phyloP scores from a whole-genome alignment of 1,140 invertebrate genomes.

The Bombyx mandarina region DNA sequence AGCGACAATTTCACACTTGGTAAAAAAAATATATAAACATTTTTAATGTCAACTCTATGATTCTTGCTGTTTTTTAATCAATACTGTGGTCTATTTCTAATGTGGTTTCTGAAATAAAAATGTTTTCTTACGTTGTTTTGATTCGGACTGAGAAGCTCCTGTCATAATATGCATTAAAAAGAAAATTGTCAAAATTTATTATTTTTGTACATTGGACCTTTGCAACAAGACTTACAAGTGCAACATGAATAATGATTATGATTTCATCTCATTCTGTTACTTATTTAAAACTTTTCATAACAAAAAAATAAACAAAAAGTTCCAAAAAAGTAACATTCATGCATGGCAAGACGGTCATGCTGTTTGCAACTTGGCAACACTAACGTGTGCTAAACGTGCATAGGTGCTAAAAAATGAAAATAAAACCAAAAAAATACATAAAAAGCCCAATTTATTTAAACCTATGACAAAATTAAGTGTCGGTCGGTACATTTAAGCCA shows the following conservation, averaged over 20 bases:
- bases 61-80: background rate
- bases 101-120: conserved; percentile 17
- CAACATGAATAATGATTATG: background rate
- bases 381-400: conserved; percentile 36
- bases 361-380: conserved; percentile 14
- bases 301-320: background rate
- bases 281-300: no score
- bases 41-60: background rate
- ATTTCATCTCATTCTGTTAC: background rate
- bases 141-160: conserved; percentile 44
- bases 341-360: conserved; percentile 1
- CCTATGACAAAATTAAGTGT: conserved; percentile 42
- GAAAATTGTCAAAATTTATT: conserved; percentile 17
- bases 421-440: conserved; percentile 55
- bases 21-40: no score
- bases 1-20: no score
- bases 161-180: conserved; percentile 17
- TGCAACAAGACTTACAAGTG: background rate
- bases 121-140: conserved; percentile 41
- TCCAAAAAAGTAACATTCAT: conserved; percentile 1
- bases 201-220: conserved; percentile 57
- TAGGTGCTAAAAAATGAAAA: conserved; percentile 55
- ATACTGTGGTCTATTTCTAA: no score
- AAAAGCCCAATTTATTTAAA: conserved; percentile 55
- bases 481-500: conserved; percentile 40